These are phyloP conservation scores for Gallirallus australis DNA, from an alignment of 2,797 vertebrate genomes.

Conservation along the genomic window DNA sequence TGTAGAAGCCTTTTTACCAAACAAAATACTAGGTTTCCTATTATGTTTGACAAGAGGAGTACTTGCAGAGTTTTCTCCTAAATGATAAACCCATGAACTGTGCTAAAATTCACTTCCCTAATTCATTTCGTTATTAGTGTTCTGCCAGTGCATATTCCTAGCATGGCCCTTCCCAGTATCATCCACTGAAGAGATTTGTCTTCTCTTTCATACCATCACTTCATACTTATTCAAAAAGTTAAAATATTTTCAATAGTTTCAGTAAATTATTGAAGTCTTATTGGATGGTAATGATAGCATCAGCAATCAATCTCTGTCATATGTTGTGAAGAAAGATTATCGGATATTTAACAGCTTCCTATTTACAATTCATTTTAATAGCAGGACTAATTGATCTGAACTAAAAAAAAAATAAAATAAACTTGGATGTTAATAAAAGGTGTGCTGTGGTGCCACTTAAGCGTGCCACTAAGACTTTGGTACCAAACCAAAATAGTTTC, in stretches of 20 bases:
- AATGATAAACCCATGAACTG: background rate
- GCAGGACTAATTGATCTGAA: background rate
- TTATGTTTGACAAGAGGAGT: background rate
- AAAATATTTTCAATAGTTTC: background rate
- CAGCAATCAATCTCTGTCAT: background rate
- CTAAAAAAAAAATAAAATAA: background rate
- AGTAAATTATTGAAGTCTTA: background rate
- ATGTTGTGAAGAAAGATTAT: background rate
- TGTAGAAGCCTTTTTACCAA: background rate
- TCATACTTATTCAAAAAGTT: background rate
- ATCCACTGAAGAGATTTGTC: background rate
- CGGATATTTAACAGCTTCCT: background rate
- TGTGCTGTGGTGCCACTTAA: background rate
- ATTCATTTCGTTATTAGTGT: background rate
- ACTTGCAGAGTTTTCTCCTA: background rate
- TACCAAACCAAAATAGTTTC: background rate
- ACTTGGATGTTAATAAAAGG: background rate
- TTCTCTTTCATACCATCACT: background rate
- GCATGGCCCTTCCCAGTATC: background rate
- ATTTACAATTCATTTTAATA: background rate
- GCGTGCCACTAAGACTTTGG: constrained; percentile 3
- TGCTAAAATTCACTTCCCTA: background rate
- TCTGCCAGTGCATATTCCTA: background rate
- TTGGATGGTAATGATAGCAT: background rate
- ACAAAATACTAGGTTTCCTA: background rate